Conservation (phyloP, 2,113 vertebrate species). For the Hemicordylus capensis region DNA sequence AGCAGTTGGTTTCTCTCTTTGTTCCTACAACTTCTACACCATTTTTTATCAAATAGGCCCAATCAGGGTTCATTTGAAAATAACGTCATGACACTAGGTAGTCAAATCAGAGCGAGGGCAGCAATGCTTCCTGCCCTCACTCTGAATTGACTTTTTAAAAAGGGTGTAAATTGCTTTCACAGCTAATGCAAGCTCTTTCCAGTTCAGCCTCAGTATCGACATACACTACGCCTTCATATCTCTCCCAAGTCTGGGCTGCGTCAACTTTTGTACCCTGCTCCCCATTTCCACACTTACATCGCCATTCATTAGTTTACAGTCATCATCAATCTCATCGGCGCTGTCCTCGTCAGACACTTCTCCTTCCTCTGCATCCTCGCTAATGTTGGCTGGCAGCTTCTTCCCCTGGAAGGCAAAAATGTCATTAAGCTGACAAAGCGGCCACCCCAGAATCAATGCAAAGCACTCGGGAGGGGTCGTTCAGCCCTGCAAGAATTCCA, state of each 20-base stretch:
- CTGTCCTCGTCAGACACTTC: slow-evolving; percentile 99
- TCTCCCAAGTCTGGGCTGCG: no score
- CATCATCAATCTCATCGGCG: slow-evolving; percentile 96
- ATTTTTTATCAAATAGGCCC: not conserved
- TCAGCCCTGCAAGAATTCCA: not conserved
- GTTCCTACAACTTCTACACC: no score
- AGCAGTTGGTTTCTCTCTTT: no score
- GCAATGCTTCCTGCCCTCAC: not conserved
- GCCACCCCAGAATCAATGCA: not conserved
- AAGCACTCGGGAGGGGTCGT: not conserved
- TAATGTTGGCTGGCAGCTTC: slow-evolving; percentile 93
- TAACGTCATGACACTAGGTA: not conserved
- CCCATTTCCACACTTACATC: slow-evolving; percentile 77
- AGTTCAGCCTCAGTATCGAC: not conserved
- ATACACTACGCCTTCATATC: no score
- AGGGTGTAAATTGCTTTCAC: not conserved
- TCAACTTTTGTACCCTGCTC: not conserved
- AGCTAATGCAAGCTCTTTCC: not conserved
- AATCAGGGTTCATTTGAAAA: not conserved
- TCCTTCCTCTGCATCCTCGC: slow-evolving; percentile 92
- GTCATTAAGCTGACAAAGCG: not conserved
- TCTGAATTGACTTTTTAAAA: no score
- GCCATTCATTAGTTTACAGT: slow-evolving; percentile 94
- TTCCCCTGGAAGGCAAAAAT: slow-evolving; percentile 83
- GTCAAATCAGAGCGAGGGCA: not conserved